Conservation (phyloP, 2,797 vertebrate genomes). For the Sebastes wilsoni region DNA sequence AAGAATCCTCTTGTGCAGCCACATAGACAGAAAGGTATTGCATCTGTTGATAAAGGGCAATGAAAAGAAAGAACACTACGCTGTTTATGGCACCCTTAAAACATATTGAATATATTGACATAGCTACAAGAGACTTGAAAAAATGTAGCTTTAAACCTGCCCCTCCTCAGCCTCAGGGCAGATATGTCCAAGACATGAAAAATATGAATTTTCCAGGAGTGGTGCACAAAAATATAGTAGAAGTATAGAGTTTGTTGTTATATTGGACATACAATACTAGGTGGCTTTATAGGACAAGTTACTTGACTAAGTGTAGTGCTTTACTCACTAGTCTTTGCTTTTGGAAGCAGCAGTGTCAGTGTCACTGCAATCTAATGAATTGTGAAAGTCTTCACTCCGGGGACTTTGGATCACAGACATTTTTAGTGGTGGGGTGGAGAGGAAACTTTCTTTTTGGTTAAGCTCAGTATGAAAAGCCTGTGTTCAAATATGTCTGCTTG, state of each 20-base stretch:
- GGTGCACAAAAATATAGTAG: neutral
- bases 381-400: neutral
- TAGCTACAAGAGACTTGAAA: neutral
- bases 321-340: neutral
- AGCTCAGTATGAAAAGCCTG: constrained; percentile 7
- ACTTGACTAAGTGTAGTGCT: neutral
- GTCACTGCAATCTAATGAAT: neutral
- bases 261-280: neutral
- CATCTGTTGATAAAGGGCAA: neutral
- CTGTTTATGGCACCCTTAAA: neutral
- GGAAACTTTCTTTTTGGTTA: constrained; percentile 38
- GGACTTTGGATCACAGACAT: constrained; percentile 1
- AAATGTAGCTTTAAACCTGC: neutral
- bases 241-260: neutral
- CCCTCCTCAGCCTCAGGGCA: neutral
- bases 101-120: neutral
- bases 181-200: neutral
- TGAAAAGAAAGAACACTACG: neutral
- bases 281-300: neutral
- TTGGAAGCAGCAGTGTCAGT: neutral
- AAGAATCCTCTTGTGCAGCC: neutral
- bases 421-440: constrained; percentile 3
- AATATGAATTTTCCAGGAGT: neutral
- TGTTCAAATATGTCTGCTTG: constrained; percentile 3
- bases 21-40: neutral